phyloP scores from a whole-genome alignment of 2,113 vertebrate species.

The Gracilinanus agilis region DNA sequence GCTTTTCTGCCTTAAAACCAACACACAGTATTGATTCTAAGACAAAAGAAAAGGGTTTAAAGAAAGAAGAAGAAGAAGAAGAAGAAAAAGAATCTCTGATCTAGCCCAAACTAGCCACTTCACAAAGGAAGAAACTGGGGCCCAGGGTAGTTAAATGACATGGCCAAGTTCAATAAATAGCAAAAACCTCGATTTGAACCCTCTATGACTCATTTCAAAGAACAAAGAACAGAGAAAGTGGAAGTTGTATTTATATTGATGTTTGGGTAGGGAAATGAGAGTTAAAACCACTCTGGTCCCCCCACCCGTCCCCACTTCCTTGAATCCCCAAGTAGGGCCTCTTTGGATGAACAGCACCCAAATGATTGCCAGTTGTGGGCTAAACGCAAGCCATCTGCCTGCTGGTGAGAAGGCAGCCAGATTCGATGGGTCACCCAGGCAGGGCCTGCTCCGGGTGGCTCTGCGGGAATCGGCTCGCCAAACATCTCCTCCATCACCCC shows the following conservation, averaged over 20 bases:
- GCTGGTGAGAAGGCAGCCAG: fast-evolving
- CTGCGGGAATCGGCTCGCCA: background rate
- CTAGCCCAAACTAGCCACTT: background rate
- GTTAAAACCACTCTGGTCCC: background rate
- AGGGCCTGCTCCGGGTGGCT: background rate
- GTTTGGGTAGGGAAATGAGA: background rate
- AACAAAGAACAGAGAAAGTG: background rate
- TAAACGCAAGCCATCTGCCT: background rate
- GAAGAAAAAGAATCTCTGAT: background rate
- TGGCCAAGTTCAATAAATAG: background rate
- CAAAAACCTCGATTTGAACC: background rate
- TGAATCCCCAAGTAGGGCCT: background rate
- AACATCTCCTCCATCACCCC: background rate
- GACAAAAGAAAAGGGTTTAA: too few species aligned
- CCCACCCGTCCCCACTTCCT: background rate
- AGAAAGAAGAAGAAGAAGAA: too few species aligned
- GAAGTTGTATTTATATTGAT: background rate
- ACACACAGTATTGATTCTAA: too few species aligned
- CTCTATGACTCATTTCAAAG: background rate
- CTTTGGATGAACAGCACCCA: background rate
- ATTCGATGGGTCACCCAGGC: background rate
- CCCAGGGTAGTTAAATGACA: background rate
- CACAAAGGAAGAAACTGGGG: background rate
- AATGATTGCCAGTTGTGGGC: background rate
- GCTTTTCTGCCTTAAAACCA: too few species aligned